Evolutionary conservation across 2,888 invertebrate genomes (phyloP), one percentile per base, ranked within the genome.

Genomic region (Melitaea athalia): DNA sequence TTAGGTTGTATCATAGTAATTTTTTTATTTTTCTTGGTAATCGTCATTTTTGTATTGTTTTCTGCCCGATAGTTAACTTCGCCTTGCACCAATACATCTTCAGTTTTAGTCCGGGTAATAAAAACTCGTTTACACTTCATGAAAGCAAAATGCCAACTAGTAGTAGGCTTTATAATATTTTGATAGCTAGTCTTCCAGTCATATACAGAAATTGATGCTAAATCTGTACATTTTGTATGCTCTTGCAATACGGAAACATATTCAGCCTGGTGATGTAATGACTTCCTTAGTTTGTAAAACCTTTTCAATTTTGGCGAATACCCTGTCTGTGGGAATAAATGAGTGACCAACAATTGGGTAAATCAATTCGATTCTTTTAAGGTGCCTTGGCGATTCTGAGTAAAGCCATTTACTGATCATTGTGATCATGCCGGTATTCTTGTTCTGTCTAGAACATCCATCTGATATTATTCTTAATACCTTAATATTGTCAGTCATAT

Each of bases 391-490:
- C 24, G 69, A 62, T 63, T 72, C 70, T 3, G 59, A 55, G 15
- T 38, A 59, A 12, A 78, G 68, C 77, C 77, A 81, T 49, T 74
- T 74, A 12, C 74, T 71, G 12, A 76, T 70, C 78, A 79, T 79
- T 8, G 71, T 64, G 17, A 79, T 63, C 73, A 80, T 74, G 15
- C 74, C 77, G 33, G 77, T 68, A 64, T 82, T 82, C 75, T 81
- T 82, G 62, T 81, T 76, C 62, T 75, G 74, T 11, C 81, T 78
- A 42, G 76, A 76, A 70, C 80, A 82, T 45, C 79, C 81, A 73
- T 82, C 82, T 45, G 77, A 70, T 47, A 77, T 64, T 31, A 81
- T 69, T 64, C 77, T 71, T 50, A 81, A 65, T 53, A 69, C 67
- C 50, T 64, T 71, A 15, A 78, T 68, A 33, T 64, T 38, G 52